Percentiles rank a stretch among this genome's conserved stretches.
phyloP scores from a whole-genome alignment of 2,113 vertebrate species.

The Chionomys nivalis region DNA sequence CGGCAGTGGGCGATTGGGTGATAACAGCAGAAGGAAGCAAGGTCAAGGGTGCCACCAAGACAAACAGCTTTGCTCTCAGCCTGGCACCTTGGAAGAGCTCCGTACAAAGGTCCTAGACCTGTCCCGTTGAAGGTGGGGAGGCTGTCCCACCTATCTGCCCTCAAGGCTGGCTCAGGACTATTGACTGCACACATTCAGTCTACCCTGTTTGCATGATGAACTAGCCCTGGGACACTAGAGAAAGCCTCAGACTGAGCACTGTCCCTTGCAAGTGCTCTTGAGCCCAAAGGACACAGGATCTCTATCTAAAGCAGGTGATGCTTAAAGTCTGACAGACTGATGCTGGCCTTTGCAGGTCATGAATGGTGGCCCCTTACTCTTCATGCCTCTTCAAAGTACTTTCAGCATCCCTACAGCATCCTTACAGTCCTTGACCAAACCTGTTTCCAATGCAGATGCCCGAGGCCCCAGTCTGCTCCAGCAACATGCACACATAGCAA shows the following conservation, averaged over 20 bases:
- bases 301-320: fast-evolving
- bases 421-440: neutral
- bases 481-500: neutral
- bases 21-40: neutral
- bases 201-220: neutral
- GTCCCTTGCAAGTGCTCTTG: neutral
- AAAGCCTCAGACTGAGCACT: neutral
- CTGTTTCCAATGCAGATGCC: neutral
- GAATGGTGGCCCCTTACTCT: neutral
- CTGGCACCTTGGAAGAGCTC: neutral
- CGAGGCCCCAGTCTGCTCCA: neutral
- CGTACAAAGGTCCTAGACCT: neutral
- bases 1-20: fast-evolving
- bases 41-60: neutral
- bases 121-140: neutral
- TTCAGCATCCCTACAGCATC: neutral
- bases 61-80: neutral
- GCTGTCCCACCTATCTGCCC: no score
- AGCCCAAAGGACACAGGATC: neutral
- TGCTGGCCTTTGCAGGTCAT: neutral
- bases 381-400: neutral
- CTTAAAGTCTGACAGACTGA: neutral
- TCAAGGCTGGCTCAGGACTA: neutral
- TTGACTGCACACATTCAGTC: neutral
- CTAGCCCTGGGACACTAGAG: neutral